These are phyloP conservation scores for Sphaerolaimus hirsutus DNA, from an alignment of 2,888 invertebrate species.

Conservation along the genomic window DNA sequence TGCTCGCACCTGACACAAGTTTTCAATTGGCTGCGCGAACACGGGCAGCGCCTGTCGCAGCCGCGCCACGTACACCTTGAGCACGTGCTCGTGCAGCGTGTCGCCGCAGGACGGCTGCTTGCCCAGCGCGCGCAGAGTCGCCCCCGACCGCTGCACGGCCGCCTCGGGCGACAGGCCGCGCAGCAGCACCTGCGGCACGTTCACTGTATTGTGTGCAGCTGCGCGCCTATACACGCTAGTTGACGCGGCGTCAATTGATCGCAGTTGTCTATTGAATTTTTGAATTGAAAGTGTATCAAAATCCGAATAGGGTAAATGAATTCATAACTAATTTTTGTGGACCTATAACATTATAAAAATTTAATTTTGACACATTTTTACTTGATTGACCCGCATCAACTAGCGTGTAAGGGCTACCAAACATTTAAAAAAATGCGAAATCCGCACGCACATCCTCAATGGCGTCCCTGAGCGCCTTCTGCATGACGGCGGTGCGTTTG, in stretches of 20 bases:
- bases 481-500: neutral
- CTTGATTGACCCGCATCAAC: no score
- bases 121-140: neutral
- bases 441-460: conserved; percentile 1
- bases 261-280: neutral
- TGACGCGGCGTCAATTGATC: no score
- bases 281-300: no score
- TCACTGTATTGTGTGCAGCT: neutral
- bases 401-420: no score
- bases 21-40: conserved; percentile 5
- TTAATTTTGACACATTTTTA: no score
- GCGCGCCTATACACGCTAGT: neutral
- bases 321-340: no score
- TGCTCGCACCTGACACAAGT: no score
- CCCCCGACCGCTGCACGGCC: neutral
- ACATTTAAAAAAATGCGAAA: no score
- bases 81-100: conserved; percentile 1
- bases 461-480: conserved; percentile 2
- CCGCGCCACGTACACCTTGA: conserved; percentile 1
- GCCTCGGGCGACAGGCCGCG: neutral
- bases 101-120: no score
- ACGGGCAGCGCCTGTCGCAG: neutral
- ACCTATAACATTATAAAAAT: no score
- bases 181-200: conserved; percentile 1
- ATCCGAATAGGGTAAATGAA: no score